phyloP scores from a whole-genome alignment of 2,888 invertebrate species.

The Hydrotaea cyrtoneurina region DNA sequence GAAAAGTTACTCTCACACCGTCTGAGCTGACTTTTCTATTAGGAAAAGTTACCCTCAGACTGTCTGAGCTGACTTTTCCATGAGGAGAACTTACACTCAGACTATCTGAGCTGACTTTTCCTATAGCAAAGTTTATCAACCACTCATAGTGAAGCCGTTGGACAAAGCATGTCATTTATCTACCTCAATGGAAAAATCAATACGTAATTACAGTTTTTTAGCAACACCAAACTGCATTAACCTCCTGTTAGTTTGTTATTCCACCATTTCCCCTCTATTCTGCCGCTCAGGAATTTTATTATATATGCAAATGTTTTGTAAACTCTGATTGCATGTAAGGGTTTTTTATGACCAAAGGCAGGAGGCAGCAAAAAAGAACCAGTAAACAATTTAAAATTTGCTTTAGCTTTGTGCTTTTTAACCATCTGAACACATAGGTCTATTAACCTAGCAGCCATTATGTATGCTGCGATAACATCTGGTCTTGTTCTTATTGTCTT shows the following conservation, averaged over 20 bases:
- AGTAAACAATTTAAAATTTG: conserved; percentile 9
- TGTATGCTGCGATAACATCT: neutral
- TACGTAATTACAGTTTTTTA: conserved; percentile 11
- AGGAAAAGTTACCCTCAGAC: too few species aligned
- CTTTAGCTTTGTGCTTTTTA: neutral
- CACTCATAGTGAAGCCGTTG: neutral
- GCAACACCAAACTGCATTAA: conserved; percentile 23
- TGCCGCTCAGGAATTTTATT: conserved; percentile 20
- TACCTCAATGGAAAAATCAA: conserved; percentile 15
- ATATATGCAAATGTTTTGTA: conserved; percentile 35
- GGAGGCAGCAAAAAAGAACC: neutral
- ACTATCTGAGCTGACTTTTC: neutral
- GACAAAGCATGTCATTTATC: neutral
- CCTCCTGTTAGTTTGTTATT: neutral
- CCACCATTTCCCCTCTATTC: neutral
- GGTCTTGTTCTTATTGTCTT: neutral
- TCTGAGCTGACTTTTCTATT: too few species aligned
- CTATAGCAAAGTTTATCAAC: neutral
- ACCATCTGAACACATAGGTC: neutral
- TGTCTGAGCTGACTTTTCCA: too few species aligned
- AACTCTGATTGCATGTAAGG: conserved; percentile 49
- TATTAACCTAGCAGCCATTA: too few species aligned
- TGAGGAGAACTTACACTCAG: too few species aligned
- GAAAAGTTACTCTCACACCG: too few species aligned
- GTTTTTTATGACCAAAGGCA: neutral